These are phyloP conservation scores for Disparrhopalites patrizii DNA, from an alignment of 2,888 invertebrate genomes.

Conservation along the genomic window DNA sequence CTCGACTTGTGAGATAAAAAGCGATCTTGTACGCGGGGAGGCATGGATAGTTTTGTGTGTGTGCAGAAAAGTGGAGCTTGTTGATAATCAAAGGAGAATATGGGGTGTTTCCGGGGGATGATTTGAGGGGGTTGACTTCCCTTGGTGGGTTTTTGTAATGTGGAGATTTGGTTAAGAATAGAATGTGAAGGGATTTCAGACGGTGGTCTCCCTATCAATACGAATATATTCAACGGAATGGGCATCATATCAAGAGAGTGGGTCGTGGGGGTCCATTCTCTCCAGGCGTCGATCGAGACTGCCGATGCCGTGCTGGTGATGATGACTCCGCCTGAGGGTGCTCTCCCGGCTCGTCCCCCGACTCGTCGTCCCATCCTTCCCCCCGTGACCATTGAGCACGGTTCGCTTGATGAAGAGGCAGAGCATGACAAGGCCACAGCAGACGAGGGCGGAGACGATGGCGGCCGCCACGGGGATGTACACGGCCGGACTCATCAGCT, in stretches of 20 bases:
- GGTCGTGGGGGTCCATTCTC: conserved; percentile 57
- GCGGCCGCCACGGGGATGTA: conserved; percentile 47
- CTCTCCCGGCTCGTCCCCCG: too few species aligned
- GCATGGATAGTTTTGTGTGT: too few species aligned
- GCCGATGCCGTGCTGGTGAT: conserved; percentile 24
- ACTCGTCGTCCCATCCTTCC: conserved; percentile 29
- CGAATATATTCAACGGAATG: conserved; percentile 89
- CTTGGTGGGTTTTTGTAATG: too few species aligned
- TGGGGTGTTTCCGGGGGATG: too few species aligned
- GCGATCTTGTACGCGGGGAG: too few species aligned
- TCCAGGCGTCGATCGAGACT: conserved; percentile 50
- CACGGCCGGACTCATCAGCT: conserved; percentile 47
- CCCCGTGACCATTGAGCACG: conserved; percentile 34
- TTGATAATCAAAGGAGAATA: too few species aligned
- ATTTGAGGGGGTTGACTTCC: too few species aligned
- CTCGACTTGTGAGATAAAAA: too few species aligned
- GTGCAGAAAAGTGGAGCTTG: too few species aligned
- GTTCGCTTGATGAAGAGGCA: conserved; percentile 55
- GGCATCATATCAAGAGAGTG: conserved; percentile 74
- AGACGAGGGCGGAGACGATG: conserved; percentile 48
- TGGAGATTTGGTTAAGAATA: too few species aligned
- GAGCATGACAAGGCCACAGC: conserved; percentile 51
- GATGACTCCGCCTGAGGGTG: too few species aligned
- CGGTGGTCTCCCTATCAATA: conserved; percentile 88
- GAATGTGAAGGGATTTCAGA: conserved; percentile 58